Conservation (phyloP, 2,797 vertebrate genomes). For the Sebastiscus albofasciatus region DNA sequence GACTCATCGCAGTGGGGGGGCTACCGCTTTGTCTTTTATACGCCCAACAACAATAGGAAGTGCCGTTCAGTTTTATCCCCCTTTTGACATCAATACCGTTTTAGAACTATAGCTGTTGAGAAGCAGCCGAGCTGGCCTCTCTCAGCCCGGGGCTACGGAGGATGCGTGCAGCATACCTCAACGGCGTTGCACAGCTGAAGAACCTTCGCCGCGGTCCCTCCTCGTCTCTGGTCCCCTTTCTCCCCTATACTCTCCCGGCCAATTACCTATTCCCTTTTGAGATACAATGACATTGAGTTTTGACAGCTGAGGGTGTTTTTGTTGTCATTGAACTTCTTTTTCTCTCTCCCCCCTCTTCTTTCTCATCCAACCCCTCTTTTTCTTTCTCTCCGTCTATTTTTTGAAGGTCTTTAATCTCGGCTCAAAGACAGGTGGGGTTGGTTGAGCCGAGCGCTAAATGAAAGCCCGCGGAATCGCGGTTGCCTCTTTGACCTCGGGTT, state of each 20-base stretch:
- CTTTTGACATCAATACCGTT: constrained; percentile 64
- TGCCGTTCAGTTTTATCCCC: constrained; percentile 50
- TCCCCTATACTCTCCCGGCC: constrained; percentile 30
- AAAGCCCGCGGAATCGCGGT: constrained; percentile 66
- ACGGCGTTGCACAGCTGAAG: constrained; percentile 25
- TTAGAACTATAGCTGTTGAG: constrained; percentile 45
- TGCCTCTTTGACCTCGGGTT: constrained; percentile 75
- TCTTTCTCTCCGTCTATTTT: constrained; percentile 44
- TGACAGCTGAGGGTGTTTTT: constrained; percentile 62
- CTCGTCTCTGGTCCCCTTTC: constrained; percentile 22
- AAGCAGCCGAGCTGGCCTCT: constrained; percentile 38
- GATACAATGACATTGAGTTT: constrained; percentile 71
- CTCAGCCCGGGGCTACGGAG: constrained; percentile 51
- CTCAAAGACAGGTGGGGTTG: constrained; percentile 72
- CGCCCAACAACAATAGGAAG: constrained; percentile 48
- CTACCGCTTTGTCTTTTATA: constrained; percentile 53
- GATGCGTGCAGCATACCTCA: constrained; percentile 52
- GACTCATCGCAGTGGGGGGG: constrained; percentile 36
- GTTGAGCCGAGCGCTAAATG: constrained; percentile 68
- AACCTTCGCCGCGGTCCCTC: constrained; percentile 22
- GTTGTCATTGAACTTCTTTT: constrained; percentile 64
- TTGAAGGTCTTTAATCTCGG: constrained; percentile 75
- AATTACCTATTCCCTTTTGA: constrained; percentile 75
- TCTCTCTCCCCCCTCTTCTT: constrained; percentile 13
- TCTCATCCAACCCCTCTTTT: constrained; percentile 13